Percentiles rank a stretch among this genome's conserved stretches.
Evolutionary conservation across 2,113 vertebrate genomes (phyloP).

Genomic region (Sander lucioperca): DNA sequence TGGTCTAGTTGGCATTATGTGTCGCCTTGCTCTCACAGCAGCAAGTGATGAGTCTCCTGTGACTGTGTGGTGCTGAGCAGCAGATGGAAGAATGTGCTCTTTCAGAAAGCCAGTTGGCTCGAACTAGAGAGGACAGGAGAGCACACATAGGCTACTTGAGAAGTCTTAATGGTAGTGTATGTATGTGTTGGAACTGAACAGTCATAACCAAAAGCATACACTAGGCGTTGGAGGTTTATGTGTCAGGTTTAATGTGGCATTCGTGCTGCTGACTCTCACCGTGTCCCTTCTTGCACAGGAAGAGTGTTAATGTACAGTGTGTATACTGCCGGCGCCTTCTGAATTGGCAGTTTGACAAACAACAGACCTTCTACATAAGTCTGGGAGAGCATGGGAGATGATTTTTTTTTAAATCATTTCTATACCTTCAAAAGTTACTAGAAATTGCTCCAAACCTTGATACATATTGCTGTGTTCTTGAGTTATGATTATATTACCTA

Average conservation of each 20-base stretch:
- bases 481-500: background rate
- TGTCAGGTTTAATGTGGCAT: background rate
- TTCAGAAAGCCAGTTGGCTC: conserved; percentile 68
- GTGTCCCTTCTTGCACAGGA: background rate
- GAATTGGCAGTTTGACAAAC: background rate
- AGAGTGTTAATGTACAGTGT: conserved; percentile 12
- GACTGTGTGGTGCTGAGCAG: conserved; percentile 47
- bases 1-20: conserved; percentile 33
- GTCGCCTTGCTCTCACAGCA: conserved; percentile 26
- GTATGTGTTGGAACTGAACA: background rate
- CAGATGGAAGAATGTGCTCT: conserved; percentile 72
- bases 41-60: conserved; percentile 55
- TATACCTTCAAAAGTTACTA: background rate
- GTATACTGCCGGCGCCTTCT: background rate
- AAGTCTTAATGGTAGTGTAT: background rate
- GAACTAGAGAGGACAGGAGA: conserved; percentile 40
- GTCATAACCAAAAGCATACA: background rate
- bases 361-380: background rate
- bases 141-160: conserved; percentile 26
- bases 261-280: conserved; percentile 1
- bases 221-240: background rate
- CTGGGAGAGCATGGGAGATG: background rate
- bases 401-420: background rate
- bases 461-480: background rate
- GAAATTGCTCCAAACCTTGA: background rate